Base-by-base conservation (phyloP, 2,797 vertebrate genomes). In the Ctenopoma multispine region DNA sequence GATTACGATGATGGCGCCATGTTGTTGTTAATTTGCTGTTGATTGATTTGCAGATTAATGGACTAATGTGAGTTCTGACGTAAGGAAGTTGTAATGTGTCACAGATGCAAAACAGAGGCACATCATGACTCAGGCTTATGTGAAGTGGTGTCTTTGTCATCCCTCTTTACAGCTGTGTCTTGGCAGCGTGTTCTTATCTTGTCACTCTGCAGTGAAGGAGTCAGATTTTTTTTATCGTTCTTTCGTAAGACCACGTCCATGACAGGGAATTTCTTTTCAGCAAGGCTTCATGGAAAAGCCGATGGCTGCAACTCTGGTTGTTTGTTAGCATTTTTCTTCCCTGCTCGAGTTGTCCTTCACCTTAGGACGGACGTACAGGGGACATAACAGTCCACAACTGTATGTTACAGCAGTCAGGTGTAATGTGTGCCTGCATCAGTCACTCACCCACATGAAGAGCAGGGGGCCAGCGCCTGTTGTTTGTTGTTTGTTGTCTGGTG, bases 201-300 rank as follows among this genome's bases (percentile, higher is more conserved):
- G 34, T 43, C 55, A 11, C 31, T 69, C 53, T 2, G 10, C 15
- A 29, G 29, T 20, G 54, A 24, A 51, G 47, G 49, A 54, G 59
- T 64, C 62, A 55, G 48, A 67, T 64, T 62, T 80, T 70, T n/a
- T n/a, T n/a, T 80, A 66, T 20, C 46, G 24, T 83, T 75, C 61
- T 27, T 65, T 23, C 59, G 77, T 86, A 75, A 61, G 44, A 46
- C 66, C 10, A 53, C 40, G 13, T 66, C 34, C 66, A 63, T 9
- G 0, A 43, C 47, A 46, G 72, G 75, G 75, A 76, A 65, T 75
- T 64, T 79, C 49, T 69, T 66, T 63, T 75, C 59, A 53, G 43
- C 29, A 36, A 63, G 67, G 40, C 23, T 69, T 43, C 20, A 3
- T 17, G 61, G 54, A 66, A 49, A 72, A 75, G 38, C 49, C 71